Evolutionary conservation across 1,140 invertebrate species (phyloP).

Genomic region (Drosophila varians): DNA sequence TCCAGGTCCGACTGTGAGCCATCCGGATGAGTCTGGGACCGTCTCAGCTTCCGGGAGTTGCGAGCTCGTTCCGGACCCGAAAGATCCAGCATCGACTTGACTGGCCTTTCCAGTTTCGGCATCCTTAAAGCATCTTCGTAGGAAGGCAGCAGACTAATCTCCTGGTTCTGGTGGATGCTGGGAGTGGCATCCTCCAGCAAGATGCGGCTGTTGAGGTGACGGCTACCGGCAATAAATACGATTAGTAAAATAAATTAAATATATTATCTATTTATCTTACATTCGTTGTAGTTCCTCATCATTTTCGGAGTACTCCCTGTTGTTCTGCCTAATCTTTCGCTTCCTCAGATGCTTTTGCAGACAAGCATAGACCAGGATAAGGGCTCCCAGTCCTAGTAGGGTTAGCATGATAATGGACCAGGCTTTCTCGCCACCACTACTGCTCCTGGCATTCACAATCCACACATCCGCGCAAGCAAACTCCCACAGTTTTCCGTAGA

Average conservation of each 20-base stretch:
- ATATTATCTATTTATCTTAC: constrained; percentile 82
- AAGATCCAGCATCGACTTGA: constrained; percentile 85
- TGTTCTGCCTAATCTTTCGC: constrained; percentile 68
- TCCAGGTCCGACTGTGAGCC: constrained; percentile 51
- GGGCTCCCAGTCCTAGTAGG: constrained; percentile 38
- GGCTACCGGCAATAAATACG: constrained; percentile 56
- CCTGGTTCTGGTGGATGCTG: constrained; percentile 85
- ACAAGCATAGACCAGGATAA: constrained; percentile 43
- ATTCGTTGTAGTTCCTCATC: constrained; percentile 86
- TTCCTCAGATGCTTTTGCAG: constrained; percentile 84
- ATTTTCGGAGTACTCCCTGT: constrained; percentile 64
- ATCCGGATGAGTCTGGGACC: constrained; percentile 83
- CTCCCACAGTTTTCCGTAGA: constrained; percentile 87
- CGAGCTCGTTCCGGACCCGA: constrained; percentile 25
- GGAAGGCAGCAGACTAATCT: constrained; percentile 87
- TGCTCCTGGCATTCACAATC: constrained; percentile 83
- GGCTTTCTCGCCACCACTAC: constrained; percentile 84
- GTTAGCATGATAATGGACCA: constrained; percentile 87
- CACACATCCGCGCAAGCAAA: constrained; percentile 87
- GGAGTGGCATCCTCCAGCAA: constrained; percentile 85
- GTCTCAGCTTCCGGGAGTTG: constrained; percentile 69
- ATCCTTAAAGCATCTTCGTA: constrained; percentile 90
- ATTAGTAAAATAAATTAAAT: background rate
- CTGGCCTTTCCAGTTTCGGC: constrained; percentile 86
- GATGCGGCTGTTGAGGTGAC: constrained; percentile 85